Base-by-base conservation (phyloP, 2,113 vertebrate species). In the Pantherophis guttatus region DNA sequence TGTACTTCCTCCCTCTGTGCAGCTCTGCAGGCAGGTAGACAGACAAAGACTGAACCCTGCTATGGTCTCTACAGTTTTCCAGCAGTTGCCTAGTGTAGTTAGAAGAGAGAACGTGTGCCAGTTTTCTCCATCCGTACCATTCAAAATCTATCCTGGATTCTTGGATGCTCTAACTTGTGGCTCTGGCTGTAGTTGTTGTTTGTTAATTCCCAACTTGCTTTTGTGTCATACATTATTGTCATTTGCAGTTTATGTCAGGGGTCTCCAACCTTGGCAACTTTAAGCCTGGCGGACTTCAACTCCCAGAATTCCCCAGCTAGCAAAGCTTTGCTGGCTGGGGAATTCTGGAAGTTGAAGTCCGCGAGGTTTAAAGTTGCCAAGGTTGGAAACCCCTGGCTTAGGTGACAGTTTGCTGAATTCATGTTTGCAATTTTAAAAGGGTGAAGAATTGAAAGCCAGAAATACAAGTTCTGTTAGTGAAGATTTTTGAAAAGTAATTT, bases 141-240 rank as follows among this genome's bases (percentile, higher is more conserved):
- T 65, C 29, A 57, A 44, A 29, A 29, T 65, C 86, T 52, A 19
- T 91, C 52, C 88, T 8, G 58, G 57, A 7, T 0, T 88, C 87
- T 70, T 75, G 55, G 87, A 89, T 24, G n/a, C 62, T 39, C 39
- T 57, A 39, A 85, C 87, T 81, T 10, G 3, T 0, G 2, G 53
- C 62, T 94, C 90, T 48, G 0, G 7, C 93, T 93, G 52, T 12
- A 3, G 62, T n/a, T n/a, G 0, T 0, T 85, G 58, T 95, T 95
- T 94, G 24, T 95, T 89, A 11, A 33, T 94, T 94, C 87, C 93
- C 92, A 92, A 95, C 88, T 91, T 96, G 89, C 92, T 57, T 90
- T 86, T 95, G 89, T 55, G 29, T 91, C 95, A 53, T 93, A 94
- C 93, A 93, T 94, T 86, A 91, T 92, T 88, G 48, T 6, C 93